A percentile compares a stretch with the other conserved stretches of the same genome.
Conservation (phyloP, 2,113 vertebrate species). For the Butorides virescens region DNA sequence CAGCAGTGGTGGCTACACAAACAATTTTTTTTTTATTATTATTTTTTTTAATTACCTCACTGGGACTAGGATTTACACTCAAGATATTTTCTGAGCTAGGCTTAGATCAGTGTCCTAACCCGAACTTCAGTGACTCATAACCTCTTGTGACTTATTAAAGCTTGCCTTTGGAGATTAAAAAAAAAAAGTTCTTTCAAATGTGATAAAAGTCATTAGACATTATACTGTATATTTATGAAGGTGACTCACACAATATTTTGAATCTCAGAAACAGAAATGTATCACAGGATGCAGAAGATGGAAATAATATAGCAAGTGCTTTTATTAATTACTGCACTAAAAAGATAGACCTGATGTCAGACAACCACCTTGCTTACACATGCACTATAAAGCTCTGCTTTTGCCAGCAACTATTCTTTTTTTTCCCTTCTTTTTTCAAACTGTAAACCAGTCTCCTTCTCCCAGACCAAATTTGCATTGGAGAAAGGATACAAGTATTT, state of each 20-base stretch:
- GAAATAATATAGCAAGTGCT: neutral
- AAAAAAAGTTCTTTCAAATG: neutral
- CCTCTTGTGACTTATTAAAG: neutral
- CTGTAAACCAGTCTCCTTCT: neutral
- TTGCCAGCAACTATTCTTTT: neutral
- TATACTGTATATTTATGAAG: neutral
- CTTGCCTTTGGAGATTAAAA: neutral
- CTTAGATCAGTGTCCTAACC: neutral
- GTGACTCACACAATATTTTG: neutral
- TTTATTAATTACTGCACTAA: neutral
- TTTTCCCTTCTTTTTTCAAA: neutral
- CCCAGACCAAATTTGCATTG: neutral
- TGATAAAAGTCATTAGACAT: neutral
- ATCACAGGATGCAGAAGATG: neutral
- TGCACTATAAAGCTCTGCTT: neutral
- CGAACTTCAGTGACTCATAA: neutral
- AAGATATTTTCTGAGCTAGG: neutral
- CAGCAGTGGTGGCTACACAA: neutral
- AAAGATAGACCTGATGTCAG: neutral
- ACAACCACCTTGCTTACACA: neutral
- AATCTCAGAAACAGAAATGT: neutral
- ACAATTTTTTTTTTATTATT: neutral
- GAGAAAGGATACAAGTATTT: neutral
- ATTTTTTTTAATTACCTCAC: neutral
- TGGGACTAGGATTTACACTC: neutral